Evolutionary conservation across 1,140 invertebrate species (phyloP).

Genomic region (Delia radicum): DNA sequence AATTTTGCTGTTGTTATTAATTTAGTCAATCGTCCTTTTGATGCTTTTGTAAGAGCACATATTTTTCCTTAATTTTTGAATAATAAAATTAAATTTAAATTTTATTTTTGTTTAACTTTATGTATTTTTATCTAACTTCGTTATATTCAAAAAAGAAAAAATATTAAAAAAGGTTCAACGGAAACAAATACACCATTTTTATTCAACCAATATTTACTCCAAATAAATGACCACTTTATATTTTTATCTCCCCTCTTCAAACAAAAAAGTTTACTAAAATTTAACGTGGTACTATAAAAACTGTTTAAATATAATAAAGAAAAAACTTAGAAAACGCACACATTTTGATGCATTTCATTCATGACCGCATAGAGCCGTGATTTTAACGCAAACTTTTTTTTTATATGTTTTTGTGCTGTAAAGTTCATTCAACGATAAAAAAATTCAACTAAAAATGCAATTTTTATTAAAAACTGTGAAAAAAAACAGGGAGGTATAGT

Average conservation of each 20-base stretch:
- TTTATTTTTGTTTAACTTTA: too few species aligned
- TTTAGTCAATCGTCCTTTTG: too few species aligned
- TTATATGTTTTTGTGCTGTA: background rate
- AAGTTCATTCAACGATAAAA: slow-evolving; percentile 20
- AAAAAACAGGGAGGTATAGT: background rate
- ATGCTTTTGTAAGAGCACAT: too few species aligned
- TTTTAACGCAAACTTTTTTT: slow-evolving; percentile 13
- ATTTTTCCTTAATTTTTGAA: too few species aligned
- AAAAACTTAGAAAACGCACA: background rate
- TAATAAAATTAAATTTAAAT: too few species aligned
- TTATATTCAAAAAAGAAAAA: too few species aligned
- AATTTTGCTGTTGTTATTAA: too few species aligned
- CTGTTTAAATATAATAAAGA: background rate
- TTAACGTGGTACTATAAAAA: background rate
- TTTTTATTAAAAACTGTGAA: background rate
- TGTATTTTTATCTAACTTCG: too few species aligned
- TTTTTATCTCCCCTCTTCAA: background rate
- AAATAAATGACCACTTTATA: slow-evolving; percentile 11
- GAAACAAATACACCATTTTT: too few species aligned
- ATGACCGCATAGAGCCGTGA: slow-evolving; percentile 21
- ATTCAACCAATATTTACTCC: slow-evolving; percentile 13
- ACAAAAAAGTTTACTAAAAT: background rate
- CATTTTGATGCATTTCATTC: slow-evolving; percentile 20
- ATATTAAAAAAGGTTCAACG: too few species aligned
- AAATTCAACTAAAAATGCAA: slow-evolving; percentile 13